These are phyloP conservation scores for Salminus brasiliensis DNA, from an alignment of 2,113 vertebrate genomes.

Conservation along the genomic window DNA sequence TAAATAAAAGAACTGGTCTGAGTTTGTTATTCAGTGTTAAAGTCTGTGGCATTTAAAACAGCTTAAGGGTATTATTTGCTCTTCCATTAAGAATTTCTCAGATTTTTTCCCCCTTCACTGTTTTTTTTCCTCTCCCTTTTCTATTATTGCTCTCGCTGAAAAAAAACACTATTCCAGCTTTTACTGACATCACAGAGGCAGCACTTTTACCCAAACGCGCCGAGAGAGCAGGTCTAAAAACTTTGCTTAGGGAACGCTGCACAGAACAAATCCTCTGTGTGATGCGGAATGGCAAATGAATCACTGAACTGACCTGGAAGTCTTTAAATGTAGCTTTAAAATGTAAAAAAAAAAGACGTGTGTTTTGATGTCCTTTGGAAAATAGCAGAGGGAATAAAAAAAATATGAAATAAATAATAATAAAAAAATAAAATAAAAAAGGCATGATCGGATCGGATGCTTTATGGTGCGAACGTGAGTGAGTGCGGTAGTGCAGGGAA, in stretches of 20 bases:
- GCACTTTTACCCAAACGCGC: conserved; percentile 19
- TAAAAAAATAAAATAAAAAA: too few species aligned
- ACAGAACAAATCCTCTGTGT: conserved; percentile 13
- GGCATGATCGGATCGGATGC: too few species aligned
- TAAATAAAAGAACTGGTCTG: conserved; percentile 20
- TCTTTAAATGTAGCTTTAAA: not conserved
- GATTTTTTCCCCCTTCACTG: too few species aligned
- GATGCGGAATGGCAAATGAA: conserved; percentile 36
- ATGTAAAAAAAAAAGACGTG: not conserved
- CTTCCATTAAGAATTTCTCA: conserved; percentile 56
- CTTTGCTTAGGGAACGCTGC: conserved; percentile 19
- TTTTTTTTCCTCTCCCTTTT: conserved; percentile 27
- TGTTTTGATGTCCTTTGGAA: conserved; percentile 14
- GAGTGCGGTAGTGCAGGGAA: too few species aligned
- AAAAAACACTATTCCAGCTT: not conserved
- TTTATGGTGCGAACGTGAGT: too few species aligned
- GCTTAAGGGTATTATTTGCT: conserved; percentile 52
- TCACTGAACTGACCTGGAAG: conserved; percentile 22
- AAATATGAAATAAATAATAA: too few species aligned
- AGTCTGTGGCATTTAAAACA: conserved; percentile 61
- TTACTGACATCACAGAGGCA: conserved; percentile 43
- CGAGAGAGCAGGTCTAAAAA: conserved; percentile 10
- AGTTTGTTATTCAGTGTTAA: conserved; percentile 54
- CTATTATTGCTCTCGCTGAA: conserved; percentile 37
- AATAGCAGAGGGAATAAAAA: not conserved